Evolutionary conservation across 2,113 vertebrate species (phyloP).

Genomic region (Onychorhynchus coronatus): DNA sequence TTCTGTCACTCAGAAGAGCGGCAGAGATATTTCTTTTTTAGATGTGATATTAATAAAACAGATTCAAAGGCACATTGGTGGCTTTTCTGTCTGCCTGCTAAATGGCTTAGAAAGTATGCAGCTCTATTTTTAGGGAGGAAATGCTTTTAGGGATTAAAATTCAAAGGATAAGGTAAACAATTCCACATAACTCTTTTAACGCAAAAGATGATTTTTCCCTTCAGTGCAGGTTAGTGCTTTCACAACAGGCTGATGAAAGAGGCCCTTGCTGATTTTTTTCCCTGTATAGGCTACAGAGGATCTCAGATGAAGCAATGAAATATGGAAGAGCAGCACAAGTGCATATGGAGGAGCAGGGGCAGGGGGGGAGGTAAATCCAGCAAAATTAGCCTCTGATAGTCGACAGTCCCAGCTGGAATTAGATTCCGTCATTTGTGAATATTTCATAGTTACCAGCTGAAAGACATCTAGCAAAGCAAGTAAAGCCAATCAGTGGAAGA

Average conservation of each 20-base stretch:
- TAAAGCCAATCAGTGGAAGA: slow-evolving; percentile 12
- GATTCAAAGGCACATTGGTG: neutral
- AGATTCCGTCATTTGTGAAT: slow-evolving; percentile 3
- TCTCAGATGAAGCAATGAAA: neutral
- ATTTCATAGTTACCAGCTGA: slow-evolving; percentile 23
- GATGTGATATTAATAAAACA: neutral
- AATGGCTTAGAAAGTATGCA: neutral
- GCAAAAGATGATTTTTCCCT: neutral
- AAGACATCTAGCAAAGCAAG: slow-evolving; percentile 24
- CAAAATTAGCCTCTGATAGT: neutral
- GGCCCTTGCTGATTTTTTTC: fast-evolving
- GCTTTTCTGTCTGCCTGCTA: neutral
- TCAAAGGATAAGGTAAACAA: slow-evolving; percentile 21
- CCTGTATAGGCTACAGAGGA: neutral
- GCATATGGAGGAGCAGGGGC: neutral
- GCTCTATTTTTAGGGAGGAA: neutral
- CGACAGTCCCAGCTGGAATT: neutral
- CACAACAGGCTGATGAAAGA: neutral
- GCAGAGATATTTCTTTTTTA: neutral
- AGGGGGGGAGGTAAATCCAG: neutral
- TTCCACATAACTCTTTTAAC: neutral
- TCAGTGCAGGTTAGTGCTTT: neutral
- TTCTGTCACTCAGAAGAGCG: neutral
- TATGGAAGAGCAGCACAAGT: neutral
- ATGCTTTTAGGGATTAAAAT: slow-evolving; percentile 20